Evolutionary conservation across 2,888 invertebrate species (phyloP).

Genomic region (Pristionchus exspectatus): DNA sequence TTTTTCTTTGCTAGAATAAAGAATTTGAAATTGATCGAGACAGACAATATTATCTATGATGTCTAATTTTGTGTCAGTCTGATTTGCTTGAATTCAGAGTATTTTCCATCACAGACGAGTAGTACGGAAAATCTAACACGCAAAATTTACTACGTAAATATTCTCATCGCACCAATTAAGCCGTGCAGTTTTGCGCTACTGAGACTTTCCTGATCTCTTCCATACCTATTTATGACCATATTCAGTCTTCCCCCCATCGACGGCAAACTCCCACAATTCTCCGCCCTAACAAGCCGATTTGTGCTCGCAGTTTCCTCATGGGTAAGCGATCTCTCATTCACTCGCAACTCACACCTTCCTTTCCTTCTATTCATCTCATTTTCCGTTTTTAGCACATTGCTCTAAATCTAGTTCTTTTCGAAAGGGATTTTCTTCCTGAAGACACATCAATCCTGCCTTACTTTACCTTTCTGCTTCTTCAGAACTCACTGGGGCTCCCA

Average conservation of each 20-base stretch:
- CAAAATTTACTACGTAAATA: neutral
- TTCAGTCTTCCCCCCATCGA: neutral
- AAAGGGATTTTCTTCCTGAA: neutral
- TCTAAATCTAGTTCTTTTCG: too few relatives aligned
- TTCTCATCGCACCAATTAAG: neutral
- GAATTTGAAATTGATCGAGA: too few relatives aligned
- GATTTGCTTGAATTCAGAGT: too few relatives aligned
- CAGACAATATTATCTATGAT: too few relatives aligned
- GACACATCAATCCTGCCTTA: neutral
- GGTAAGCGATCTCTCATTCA: slow-evolving; percentile 1
- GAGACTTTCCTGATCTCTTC: too few relatives aligned
- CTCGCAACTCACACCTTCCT: neutral
- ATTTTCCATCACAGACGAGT: too few relatives aligned
- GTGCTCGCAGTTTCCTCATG: slow-evolving; percentile 5
- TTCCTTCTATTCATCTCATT: neutral
- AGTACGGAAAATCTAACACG: too few relatives aligned
- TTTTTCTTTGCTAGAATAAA: too few relatives aligned
- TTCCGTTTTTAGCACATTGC: neutral
- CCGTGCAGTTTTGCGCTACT: too few relatives aligned
- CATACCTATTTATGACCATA: neutral
- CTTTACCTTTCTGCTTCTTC: neutral
- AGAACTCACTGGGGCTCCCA: neutral
- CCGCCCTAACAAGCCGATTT: neutral
- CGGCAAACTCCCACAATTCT: neutral
- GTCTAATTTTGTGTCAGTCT: too few relatives aligned